Conservation (phyloP, 2,888 invertebrate species). For the Apamea sordens region DNA sequence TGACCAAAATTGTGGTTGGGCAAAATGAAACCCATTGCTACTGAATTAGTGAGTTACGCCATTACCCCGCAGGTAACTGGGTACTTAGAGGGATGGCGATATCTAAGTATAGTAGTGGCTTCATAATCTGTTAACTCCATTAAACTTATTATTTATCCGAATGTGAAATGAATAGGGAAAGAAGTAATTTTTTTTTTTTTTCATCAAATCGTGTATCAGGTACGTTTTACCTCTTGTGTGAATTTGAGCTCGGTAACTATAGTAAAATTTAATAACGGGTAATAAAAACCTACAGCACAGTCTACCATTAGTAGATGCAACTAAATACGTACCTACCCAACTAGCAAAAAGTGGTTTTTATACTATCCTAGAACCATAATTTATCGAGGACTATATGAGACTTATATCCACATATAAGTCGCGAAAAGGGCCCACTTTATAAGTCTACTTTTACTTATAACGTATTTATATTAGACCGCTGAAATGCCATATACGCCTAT, state of each 20-base stretch:
- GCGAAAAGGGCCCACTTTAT: too few species aligned
- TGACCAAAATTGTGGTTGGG: too few species aligned
- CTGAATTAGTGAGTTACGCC: too few species aligned
- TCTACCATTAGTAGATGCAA: constrained; percentile 9
- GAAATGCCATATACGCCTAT: too few species aligned
- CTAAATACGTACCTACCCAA: not conserved
- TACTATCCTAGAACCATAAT: too few species aligned
- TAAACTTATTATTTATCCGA: constrained; percentile 2
- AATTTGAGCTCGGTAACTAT: not conserved
- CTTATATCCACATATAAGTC: too few species aligned
- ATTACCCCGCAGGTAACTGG: not conserved
- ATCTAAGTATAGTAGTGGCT: constrained; percentile 4
- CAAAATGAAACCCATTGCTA: too few species aligned
- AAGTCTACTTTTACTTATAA: too few species aligned
- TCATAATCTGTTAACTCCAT: constrained; percentile 28
- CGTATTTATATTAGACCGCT: too few species aligned
- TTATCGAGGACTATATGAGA: too few species aligned
- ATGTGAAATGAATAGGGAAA: not conserved
- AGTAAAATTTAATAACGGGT: not conserved
- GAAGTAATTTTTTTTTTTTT: not conserved
- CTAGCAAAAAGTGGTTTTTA: too few species aligned
- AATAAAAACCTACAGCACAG: constrained; percentile 1
- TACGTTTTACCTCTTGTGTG: not conserved
- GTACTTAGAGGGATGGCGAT: not conserved
- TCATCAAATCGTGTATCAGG: not conserved